Percentiles rank a stretch among this genome's conserved stretches.
phyloP scores from a whole-genome alignment of 2,113 vertebrate species.

The Anarrhichthys ocellatus region DNA sequence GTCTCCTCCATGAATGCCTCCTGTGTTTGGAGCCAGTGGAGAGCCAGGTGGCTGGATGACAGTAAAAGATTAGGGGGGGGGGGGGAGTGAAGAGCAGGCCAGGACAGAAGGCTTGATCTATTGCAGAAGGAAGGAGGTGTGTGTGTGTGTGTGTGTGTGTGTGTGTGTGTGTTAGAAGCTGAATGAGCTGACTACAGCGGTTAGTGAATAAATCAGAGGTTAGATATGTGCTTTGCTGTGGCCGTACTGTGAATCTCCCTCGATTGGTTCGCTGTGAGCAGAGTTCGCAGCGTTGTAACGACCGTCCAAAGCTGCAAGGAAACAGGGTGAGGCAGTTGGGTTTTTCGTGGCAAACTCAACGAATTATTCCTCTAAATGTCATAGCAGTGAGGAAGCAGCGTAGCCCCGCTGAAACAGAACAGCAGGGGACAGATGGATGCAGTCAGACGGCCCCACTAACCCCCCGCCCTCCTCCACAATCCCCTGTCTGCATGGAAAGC shows the following conservation, averaged over 20 bases:
- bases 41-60: slow-evolving; percentile 80
- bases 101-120: slow-evolving; percentile 73
- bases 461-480: background rate
- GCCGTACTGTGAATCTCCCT: slow-evolving; percentile 11
- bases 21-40: slow-evolving; percentile 71
- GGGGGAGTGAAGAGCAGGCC: slow-evolving; percentile 53
- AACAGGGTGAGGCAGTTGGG: slow-evolving; percentile 27
- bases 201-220: slow-evolving; percentile 56
- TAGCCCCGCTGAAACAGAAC: slow-evolving; percentile 13
- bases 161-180: slow-evolving; percentile 56
- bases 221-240: slow-evolving; percentile 48
- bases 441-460: slow-evolving; percentile 30
- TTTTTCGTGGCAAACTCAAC: slow-evolving; percentile 36
- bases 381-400: slow-evolving; percentile 24
- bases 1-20: slow-evolving; percentile 74
- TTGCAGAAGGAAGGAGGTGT: slow-evolving; percentile 58
- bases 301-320: slow-evolving; percentile 13
- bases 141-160: slow-evolving; percentile 55
- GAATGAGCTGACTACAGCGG: slow-evolving; percentile 63
- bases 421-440: slow-evolving; percentile 54
- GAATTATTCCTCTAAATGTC: slow-evolving; percentile 63
- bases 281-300: slow-evolving; percentile 7
- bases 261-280: slow-evolving; percentile 18
- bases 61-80: slow-evolving; percentile 69
- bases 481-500: slow-evolving; percentile 17